These are phyloP conservation scores for Erethizon dorsatum DNA, from an alignment of 2,797 vertebrate species.

Conservation along the genomic window DNA sequence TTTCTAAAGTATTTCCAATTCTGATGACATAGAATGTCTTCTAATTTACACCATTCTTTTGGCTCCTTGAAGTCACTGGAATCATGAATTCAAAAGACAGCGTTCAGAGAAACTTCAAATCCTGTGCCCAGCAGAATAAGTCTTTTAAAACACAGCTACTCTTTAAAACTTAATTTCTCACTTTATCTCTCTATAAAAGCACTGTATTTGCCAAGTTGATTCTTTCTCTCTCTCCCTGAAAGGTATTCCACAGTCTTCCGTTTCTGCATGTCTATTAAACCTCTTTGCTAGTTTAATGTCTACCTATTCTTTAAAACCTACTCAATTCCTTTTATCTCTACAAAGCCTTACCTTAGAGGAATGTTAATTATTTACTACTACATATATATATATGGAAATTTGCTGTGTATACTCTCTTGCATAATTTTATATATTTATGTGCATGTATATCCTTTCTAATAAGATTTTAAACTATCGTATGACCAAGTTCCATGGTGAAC, in stretches of 20 bases:
- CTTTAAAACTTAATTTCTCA: not conserved
- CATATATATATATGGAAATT: not conserved
- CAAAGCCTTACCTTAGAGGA: not conserved
- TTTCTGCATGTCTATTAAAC: not conserved
- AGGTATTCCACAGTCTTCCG: not conserved
- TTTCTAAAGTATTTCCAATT: slow-evolving; percentile 5
- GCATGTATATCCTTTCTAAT: not conserved
- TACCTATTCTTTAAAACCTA: not conserved
- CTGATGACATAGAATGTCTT: not conserved
- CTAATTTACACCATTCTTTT: not conserved
- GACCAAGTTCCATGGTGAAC: not conserved
- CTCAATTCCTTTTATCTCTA: not conserved
- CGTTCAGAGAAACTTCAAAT: not conserved
- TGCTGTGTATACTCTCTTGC: not conserved
- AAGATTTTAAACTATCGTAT: not conserved
- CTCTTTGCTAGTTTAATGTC: not conserved
- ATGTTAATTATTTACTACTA: not conserved
- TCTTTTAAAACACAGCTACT: not conserved
- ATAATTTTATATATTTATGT: not conserved
- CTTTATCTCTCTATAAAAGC: not conserved
- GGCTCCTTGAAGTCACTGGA: not conserved
- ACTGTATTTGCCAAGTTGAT: not conserved
- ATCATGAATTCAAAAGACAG: not conserved
- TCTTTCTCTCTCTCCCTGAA: slow-evolving; percentile 1
- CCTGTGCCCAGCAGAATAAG: not conserved